phyloP scores from a whole-genome alignment of 2,113 vertebrate genomes.

The Galeopterus variegatus region DNA sequence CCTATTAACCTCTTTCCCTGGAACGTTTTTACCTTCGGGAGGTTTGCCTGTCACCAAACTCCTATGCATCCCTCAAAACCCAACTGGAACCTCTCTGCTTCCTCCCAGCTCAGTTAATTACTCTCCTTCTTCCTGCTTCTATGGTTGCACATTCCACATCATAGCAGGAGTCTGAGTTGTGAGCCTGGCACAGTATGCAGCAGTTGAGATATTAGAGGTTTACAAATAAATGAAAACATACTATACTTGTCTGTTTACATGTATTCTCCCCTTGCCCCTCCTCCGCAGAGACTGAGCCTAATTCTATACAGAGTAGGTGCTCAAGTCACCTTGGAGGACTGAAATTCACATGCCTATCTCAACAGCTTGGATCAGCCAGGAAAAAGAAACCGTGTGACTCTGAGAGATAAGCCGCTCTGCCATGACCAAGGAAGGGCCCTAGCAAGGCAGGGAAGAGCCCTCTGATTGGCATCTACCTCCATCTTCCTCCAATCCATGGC shows the following conservation, averaged over 20 bases:
- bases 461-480: background rate
- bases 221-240: background rate
- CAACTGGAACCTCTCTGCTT: background rate
- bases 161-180: background rate
- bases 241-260: accelerated
- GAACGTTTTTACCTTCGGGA: background rate
- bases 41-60: background rate
- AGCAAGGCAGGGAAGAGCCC: background rate
- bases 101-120: background rate
- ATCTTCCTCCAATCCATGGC: background rate
- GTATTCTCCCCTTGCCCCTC: accelerated
- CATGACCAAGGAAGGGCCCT: background rate
- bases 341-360: background rate
- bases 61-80: background rate
- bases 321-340: background rate
- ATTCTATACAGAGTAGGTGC: background rate
- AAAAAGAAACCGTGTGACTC: background rate
- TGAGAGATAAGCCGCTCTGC: background rate
- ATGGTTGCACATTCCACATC: background rate
- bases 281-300: background rate
- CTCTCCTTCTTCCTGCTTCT: background rate
- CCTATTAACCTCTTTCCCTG: background rate
- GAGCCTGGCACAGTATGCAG: background rate
- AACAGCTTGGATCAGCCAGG: background rate
- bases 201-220: background rate